phyloP scores from a whole-genome alignment of 2,797 vertebrate genomes.

The Coreius guichenoti region DNA sequence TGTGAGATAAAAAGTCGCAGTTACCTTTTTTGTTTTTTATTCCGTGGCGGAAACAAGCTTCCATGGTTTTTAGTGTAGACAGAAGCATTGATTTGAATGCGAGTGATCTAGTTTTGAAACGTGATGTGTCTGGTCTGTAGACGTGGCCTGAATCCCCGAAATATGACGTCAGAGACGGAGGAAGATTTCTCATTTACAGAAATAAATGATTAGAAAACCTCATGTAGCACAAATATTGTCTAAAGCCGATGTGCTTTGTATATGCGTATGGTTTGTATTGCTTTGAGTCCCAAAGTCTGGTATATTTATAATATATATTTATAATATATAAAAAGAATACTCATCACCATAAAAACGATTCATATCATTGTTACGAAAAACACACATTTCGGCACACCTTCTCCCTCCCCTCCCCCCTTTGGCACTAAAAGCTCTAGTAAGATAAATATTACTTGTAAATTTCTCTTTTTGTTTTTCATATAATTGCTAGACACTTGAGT shows the following conservation, averaged over 20 bases:
- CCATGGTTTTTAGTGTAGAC: not conserved
- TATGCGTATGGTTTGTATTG: slow-evolving; percentile 76
- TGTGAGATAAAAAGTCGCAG: no score
- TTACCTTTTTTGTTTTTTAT: not conserved
- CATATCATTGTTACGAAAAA: slow-evolving; percentile 73
- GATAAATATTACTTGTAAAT: slow-evolving; percentile 61
- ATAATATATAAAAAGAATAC: slow-evolving; percentile 70
- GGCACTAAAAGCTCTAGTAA: slow-evolving; percentile 71
- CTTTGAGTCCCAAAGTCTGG: slow-evolving; percentile 76
- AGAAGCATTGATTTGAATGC: not conserved
- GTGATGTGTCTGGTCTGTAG: not conserved
- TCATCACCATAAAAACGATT: slow-evolving; percentile 78
- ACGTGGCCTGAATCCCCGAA: not conserved
- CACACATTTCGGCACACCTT: slow-evolving; percentile 67
- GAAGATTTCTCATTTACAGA: slow-evolving; percentile 13
- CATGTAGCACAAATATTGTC: slow-evolving; percentile 16
- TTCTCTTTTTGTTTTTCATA: slow-evolving; percentile 66
- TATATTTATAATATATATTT: slow-evolving; percentile 68
- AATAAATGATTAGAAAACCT: not conserved
- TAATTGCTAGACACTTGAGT: slow-evolving; percentile 76
- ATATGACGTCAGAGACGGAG: not conserved
- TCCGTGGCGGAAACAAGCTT: not conserved
- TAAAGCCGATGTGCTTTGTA: slow-evolving; percentile 61
- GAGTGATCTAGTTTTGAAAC: not conserved
- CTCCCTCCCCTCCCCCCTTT: slow-evolving; percentile 72